Conservation (phyloP, 2,888 invertebrate species). For the Zygogramma bicolorata region DNA sequence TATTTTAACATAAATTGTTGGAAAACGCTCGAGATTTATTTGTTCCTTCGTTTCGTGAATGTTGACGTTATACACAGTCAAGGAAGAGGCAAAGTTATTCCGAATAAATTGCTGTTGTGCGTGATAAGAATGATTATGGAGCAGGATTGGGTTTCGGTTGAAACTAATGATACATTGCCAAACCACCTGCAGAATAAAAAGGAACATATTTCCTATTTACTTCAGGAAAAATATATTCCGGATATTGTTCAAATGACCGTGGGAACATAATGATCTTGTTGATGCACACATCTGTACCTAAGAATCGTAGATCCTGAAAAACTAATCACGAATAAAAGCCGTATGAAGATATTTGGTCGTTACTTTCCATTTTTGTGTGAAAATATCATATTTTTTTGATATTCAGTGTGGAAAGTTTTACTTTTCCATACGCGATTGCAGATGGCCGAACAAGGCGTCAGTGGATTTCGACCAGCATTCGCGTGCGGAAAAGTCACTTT, state of each 20-base stretch:
- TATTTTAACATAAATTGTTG: slow-evolving; percentile 12
- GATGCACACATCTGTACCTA: no score
- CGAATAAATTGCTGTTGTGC: slow-evolving; percentile 3
- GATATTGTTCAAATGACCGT: neutral
- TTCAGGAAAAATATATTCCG: neutral
- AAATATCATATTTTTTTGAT: no score
- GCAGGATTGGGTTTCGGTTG: neutral
- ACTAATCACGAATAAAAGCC: no score
- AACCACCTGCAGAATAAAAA: neutral
- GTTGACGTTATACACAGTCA: neutral
- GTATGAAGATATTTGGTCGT: no score
- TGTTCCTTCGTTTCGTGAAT: neutral
- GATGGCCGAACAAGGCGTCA: no score
- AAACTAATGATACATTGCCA: neutral
- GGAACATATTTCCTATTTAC: neutral
- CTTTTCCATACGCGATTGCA: no score
- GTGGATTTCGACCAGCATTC: no score
- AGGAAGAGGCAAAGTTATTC: slow-evolving; percentile 14
- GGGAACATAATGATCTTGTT: neutral
- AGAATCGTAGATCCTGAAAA: no score
- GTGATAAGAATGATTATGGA: neutral
- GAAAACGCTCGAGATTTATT: neutral
- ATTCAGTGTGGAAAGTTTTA: no score
- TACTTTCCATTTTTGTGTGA: no score
- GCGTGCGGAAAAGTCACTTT: no score